Base-by-base conservation (phyloP, 37 sponge, comb jelly and placozoan genomes). In the Oopsacas minuta region DNA sequence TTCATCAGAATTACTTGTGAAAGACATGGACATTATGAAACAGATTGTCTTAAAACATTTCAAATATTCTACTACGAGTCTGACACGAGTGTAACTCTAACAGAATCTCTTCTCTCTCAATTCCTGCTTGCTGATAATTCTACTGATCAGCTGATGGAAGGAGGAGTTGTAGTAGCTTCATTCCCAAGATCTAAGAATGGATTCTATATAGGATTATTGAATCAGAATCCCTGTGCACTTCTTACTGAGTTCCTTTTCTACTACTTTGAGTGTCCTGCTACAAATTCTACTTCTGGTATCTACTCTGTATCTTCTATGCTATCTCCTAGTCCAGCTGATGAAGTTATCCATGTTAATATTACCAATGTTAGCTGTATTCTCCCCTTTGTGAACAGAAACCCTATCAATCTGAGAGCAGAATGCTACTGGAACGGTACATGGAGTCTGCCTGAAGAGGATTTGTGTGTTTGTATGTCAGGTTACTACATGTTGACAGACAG, bases 381-480 rank as follows among this genome's bases (percentile, higher is more conserved):
- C 51, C 75, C 20, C 30, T 17, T 15, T 15, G 8, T 17, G 8
- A 8, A 17, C 49, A 25, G 75, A 3, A n/a, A 12, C 17, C 17
- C 75, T 3, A 5, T 12, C 75, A 7, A 3, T 12, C 75, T 12
- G 75, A 3, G 5, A 12, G 75, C 75, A 3, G 75, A 61, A 34
- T 61, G 75, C 75, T 12, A 61, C 75, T 61, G 75, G 75, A n/a
- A 61, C 75, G 75, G 75, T 34, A 61, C 75, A 3, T 61, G 75
- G 75, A 12, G 20, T 3, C 75, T 61, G 5, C 75, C 75, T 12
- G 75, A 25, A 3, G 75, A 61, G 75, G 28, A 3, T 61, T 25
- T 61, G 17, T 61, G 75, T 12, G 75, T 32, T 25, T 61, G 75
- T 12, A 17, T 0, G 84, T 17, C 84, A n/a, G 49, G 84, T 46